phyloP scores from a whole-genome alignment of 2,888 invertebrate species.

The Oxycera nigricornis region DNA sequence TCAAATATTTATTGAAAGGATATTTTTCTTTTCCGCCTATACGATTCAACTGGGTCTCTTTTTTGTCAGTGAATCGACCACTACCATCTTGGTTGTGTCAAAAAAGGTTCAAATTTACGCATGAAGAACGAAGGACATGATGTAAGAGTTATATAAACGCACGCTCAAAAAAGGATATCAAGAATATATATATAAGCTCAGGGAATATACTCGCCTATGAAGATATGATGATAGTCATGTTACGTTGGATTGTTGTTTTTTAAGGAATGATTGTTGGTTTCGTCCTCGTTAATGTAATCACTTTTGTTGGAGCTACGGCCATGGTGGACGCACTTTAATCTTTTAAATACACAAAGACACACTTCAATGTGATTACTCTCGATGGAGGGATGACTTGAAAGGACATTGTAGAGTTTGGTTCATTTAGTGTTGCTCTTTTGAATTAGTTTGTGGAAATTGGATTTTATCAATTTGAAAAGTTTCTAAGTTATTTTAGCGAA shows the following conservation, averaged over 20 bases:
- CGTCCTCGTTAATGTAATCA: constrained; percentile 35
- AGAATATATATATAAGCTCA: neutral
- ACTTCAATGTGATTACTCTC: constrained; percentile 35
- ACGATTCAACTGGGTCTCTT: neutral
- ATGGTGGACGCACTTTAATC: constrained; percentile 37
- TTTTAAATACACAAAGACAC: constrained; percentile 35
- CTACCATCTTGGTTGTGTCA: constrained; percentile 18
- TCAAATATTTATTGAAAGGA: constrained; percentile 48
- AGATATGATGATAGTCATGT: constrained; percentile 12
- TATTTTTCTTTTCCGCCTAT: constrained; percentile 36
- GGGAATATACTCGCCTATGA: neutral
- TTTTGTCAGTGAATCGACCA: neutral
- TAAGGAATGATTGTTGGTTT: constrained; percentile 15
- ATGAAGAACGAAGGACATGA: constrained; percentile 18
- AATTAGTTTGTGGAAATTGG: neutral
- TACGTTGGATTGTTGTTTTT: constrained; percentile 16
- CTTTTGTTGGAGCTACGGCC: constrained; percentile 16
- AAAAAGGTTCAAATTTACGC: constrained; percentile 21
- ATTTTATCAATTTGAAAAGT: neutral
- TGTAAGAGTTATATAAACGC: constrained; percentile 31
- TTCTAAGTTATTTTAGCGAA: too few species aligned
- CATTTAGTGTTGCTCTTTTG: neutral
- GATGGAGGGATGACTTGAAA: neutral
- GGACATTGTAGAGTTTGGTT: neutral
- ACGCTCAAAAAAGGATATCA: constrained; percentile 5